phyloP scores from a whole-genome alignment of 1,140 invertebrate species.

The Bombus sibiricus region DNA sequence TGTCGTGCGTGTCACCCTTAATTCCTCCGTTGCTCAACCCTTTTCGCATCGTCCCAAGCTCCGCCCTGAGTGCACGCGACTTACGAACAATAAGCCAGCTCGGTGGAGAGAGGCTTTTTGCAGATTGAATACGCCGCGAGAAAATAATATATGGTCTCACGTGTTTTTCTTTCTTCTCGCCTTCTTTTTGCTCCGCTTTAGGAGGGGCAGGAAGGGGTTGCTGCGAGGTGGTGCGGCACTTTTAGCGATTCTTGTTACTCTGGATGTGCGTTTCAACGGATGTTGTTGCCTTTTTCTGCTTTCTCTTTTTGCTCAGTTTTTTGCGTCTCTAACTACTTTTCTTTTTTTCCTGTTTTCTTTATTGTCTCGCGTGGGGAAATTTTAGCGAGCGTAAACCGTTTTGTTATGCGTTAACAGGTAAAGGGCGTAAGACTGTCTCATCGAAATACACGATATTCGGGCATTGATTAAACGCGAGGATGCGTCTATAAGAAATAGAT shows the following conservation, averaged over 20 bases:
- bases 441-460: background rate
- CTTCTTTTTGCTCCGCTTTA: background rate
- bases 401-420: background rate
- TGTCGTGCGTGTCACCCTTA: slow-evolving; percentile 1
- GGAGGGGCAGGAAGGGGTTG: background rate
- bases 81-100: slow-evolving; percentile 54
- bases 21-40: slow-evolving; percentile 6
- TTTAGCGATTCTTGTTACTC: slow-evolving; percentile 28
- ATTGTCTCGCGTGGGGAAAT: background rate
- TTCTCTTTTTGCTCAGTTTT: background rate
- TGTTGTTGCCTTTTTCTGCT: background rate
- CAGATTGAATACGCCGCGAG: slow-evolving; percentile 63
- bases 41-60: background rate
- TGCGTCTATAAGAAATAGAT: too few relatives aligned
- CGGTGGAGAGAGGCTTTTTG: slow-evolving; percentile 53
- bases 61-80: slow-evolving; percentile 17
- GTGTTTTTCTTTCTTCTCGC: slow-evolving; percentile 11
- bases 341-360: background rate
- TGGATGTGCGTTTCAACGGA: background rate
- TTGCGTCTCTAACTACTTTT: background rate
- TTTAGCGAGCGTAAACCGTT: background rate
- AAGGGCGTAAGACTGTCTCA: background rate
- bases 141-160: slow-evolving; percentile 57
- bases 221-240: background rate
- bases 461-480: background rate